These are phyloP conservation scores for Camponotus fellah DNA, from an alignment of 2,888 invertebrate genomes.

Conservation along the genomic window DNA sequence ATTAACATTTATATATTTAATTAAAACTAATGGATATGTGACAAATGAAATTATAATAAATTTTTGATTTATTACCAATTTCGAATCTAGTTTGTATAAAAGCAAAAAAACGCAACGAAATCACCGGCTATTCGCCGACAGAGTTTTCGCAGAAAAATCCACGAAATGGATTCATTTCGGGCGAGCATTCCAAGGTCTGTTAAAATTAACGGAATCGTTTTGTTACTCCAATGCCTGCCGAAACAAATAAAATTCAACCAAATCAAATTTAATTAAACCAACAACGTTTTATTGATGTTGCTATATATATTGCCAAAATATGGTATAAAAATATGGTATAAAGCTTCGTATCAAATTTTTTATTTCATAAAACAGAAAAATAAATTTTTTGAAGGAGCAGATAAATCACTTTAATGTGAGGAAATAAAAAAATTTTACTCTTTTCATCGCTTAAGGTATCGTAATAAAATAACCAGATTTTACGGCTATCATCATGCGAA, in stretches of 20 bases:
- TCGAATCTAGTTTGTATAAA: background rate
- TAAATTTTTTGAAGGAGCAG: constrained; percentile 7
- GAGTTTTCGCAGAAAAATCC: constrained; percentile 17
- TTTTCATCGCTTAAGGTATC: background rate
- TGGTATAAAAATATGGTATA: background rate
- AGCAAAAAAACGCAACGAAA: background rate
- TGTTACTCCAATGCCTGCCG: background rate
- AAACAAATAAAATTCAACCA: constrained; percentile 44
- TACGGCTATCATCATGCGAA: background rate
- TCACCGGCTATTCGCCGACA: constrained; percentile 19
- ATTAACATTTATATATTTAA: constrained; percentile 8
- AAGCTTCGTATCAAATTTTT: constrained; percentile 16
- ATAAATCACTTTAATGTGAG: constrained; percentile 2
- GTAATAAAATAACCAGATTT: background rate
- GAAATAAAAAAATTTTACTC: background rate
- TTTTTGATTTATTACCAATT: background rate
- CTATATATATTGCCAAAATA: background rate
- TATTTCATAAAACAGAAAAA: constrained; percentile 16
- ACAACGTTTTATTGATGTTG: constrained; percentile 31
- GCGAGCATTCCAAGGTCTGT: constrained; percentile 19
- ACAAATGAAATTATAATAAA: background rate
- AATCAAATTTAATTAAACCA: constrained; percentile 37
- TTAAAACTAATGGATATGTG: background rate
- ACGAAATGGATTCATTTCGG: constrained; percentile 1
- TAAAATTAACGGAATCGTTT: constrained; percentile 44